phyloP scores from a whole-genome alignment of 2,113 vertebrate genomes.

The Clarias macrocephalus region DNA sequence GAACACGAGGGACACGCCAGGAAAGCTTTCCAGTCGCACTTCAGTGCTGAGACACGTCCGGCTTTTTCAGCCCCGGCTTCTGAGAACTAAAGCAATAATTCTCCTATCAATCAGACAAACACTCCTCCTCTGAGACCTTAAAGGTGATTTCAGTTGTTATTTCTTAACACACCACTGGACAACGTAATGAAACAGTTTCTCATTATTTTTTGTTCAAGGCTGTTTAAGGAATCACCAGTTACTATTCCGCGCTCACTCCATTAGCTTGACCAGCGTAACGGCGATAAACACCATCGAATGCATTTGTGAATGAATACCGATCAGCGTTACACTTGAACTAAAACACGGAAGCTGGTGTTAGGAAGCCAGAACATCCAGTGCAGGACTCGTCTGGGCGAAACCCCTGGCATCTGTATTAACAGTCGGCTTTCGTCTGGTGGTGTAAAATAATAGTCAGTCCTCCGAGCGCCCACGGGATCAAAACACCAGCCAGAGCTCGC shows the following conservation, averaged over 20 bases:
- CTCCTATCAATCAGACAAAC: constrained; percentile 49
- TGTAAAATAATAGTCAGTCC: constrained; percentile 32
- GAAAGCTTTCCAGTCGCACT: constrained; percentile 58
- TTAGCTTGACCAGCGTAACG: constrained; percentile 58
- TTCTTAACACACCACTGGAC: not conserved
- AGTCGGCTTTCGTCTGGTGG: constrained; percentile 6
- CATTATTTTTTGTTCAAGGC: constrained; percentile 64
- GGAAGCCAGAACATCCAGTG: constrained; percentile 57
- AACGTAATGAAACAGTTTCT: constrained; percentile 34
- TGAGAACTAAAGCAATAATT: constrained; percentile 58
- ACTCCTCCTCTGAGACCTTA: not conserved
- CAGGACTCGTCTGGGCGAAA: constrained; percentile 67
- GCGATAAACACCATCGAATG: constrained; percentile 66
- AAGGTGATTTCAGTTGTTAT: constrained; percentile 47
- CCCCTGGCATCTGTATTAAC: constrained; percentile 14
- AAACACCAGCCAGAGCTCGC: constrained; percentile 18
- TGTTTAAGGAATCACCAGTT: constrained; percentile 65
- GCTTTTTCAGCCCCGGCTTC: constrained; percentile 55
- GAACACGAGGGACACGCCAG: constrained; percentile 51
- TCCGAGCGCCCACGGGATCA: constrained; percentile 4
- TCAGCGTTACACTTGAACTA: constrained; percentile 68
- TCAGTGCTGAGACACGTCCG: constrained; percentile 34
- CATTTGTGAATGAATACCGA: constrained; percentile 73
- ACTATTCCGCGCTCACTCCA: constrained; percentile 63
- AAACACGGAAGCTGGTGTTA: constrained; percentile 69